Evolutionary conservation across 1,140 invertebrate species (phyloP).

Genomic region (Drosophila lacertosa): DNA sequence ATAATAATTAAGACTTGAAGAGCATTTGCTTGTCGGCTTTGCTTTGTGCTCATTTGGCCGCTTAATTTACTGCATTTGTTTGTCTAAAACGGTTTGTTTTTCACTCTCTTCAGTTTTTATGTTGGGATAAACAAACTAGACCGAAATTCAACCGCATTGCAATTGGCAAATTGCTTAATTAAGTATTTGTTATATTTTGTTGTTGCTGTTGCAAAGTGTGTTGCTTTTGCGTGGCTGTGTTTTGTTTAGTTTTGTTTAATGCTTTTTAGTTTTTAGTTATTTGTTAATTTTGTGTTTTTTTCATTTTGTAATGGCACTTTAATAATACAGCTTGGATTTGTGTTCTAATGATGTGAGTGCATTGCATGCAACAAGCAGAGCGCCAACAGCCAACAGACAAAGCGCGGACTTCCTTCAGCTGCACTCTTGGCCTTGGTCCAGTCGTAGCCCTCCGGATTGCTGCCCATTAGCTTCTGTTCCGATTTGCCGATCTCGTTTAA

Average conservation of each 20-base stretch:
- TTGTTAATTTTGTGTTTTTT: conserved; percentile 11
- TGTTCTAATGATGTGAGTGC: conserved; percentile 31
- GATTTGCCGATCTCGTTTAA: conserved; percentile 89
- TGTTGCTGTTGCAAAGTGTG: conserved; percentile 9
- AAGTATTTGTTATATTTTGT: conserved; percentile 29
- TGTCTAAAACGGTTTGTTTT: conserved; percentile 19
- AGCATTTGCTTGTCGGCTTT: conserved; percentile 11
- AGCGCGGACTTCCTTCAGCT: conserved; percentile 6
- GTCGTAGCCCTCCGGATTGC: conserved; percentile 75
- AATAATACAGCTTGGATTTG: conserved; percentile 50
- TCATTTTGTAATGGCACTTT: conserved; percentile 67
- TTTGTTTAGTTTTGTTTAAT: conserved; percentile 5
- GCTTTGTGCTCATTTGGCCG: not conserved
- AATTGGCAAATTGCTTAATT: conserved; percentile 46
- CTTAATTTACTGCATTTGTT: conserved; percentile 43
- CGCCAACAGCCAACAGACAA: conserved; percentile 27
- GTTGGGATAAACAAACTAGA: conserved; percentile 11
- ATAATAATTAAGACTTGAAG: too few relatives aligned
- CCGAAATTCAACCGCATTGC: conserved; percentile 30
- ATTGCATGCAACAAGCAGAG: conserved; percentile 28
- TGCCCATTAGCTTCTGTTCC: conserved; percentile 87
- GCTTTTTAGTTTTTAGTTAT: not conserved
- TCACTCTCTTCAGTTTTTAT: conserved; percentile 1
- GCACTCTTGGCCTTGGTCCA: conserved; percentile 75
- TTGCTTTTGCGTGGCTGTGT: conserved; percentile 7